These are phyloP conservation scores for Rhinella marina DNA, from an alignment of 2,797 vertebrate genomes.

Conservation along the genomic window DNA sequence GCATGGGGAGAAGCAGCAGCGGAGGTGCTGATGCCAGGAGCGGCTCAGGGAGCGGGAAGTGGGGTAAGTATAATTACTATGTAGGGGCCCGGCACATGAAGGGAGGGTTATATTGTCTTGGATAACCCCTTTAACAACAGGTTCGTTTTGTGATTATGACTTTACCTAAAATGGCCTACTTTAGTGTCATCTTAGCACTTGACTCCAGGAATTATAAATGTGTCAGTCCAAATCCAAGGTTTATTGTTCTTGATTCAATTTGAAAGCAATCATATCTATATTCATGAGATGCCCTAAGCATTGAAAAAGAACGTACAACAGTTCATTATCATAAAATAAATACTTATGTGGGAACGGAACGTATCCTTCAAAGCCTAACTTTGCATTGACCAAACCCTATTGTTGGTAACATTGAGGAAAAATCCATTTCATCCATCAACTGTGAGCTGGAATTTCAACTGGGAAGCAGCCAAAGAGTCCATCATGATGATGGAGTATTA, in stretches of 20 bases:
- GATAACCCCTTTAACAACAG: no score
- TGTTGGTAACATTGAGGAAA: constrained; percentile 39
- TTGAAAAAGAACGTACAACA: constrained; percentile 10
- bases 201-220: background rate
- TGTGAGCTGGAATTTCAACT: constrained; percentile 56
- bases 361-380: constrained; percentile 38
- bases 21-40: no score
- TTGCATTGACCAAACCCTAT: constrained; percentile 42
- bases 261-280: background rate
- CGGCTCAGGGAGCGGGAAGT: no score
- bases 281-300: constrained; percentile 13
- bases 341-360: constrained; percentile 14
- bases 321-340: constrained; percentile 36
- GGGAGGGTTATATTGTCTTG: no score
- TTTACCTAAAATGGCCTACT: background rate
- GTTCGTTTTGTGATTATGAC: background rate
- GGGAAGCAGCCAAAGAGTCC: constrained; percentile 43
- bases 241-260: background rate
- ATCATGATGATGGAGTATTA: constrained; percentile 55
- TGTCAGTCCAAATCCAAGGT: background rate
- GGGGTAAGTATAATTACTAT: no score
- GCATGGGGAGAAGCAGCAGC: no score
- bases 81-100: no score
- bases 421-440: constrained; percentile 55
- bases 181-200: background rate